These are phyloP conservation scores for Eulemur albifrons DNA, from an alignment of 2,797 vertebrate genomes.

Conservation along the genomic window DNA sequence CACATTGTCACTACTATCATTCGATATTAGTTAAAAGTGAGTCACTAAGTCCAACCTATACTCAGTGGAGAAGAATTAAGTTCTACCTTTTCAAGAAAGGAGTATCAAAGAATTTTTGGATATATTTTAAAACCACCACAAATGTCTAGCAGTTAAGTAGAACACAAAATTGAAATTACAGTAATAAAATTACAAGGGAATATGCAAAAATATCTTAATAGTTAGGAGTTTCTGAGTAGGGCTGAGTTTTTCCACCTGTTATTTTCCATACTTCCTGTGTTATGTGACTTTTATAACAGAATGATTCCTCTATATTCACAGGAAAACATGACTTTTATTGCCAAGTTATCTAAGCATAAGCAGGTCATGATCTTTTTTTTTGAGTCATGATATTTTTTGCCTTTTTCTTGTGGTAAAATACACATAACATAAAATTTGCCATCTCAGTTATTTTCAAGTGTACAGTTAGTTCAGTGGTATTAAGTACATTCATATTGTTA, in stretches of 20 bases:
- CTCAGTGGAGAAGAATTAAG: not conserved
- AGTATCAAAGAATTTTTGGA: not conserved
- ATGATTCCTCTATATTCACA: not conserved
- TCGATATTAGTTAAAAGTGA: not conserved
- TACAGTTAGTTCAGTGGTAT: not conserved
- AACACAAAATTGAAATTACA: not conserved
- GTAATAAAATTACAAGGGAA: not conserved
- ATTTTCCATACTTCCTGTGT: not conserved
- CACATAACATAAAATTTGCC: not conserved
- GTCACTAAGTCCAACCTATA: not conserved
- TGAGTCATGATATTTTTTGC: not conserved
- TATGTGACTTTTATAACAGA: not conserved
- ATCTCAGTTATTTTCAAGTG: not conserved
- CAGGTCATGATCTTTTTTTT: not conserved
- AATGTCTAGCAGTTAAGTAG: not conserved
- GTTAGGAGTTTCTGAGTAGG: not conserved
- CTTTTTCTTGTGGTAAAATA: not conserved
- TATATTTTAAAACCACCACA: not conserved
- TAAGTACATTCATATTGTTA: not conserved
- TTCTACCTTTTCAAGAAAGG: not conserved
- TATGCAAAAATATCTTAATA: slow-evolving; percentile 31
- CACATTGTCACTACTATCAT: not conserved
- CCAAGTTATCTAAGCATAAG: not conserved
- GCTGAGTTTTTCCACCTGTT: not conserved
- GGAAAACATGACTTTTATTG: not conserved